Percentiles rank a stretch among this genome's conserved stretches.
These are phyloP conservation scores for Megaceryle maxima DNA, from an alignment of 2,113 vertebrate species.

Conservation along the genomic window DNA sequence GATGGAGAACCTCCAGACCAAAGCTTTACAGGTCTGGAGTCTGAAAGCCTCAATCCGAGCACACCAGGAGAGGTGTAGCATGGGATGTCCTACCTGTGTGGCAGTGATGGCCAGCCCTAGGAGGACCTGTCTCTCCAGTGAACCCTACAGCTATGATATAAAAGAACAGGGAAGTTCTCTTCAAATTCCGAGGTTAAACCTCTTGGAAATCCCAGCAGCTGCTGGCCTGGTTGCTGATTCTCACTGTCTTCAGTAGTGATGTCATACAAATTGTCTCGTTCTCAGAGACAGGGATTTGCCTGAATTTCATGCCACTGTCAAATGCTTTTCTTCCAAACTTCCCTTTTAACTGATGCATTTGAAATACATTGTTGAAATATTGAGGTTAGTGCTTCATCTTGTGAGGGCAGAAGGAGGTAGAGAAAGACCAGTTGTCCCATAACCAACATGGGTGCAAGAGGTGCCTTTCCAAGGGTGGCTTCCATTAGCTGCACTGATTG, in stretches of 20 bases:
- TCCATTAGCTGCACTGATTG: not conserved
- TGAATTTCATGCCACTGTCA: not conserved
- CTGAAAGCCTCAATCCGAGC: not conserved
- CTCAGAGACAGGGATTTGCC: not conserved
- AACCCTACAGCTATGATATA: no score
- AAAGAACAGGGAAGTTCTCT: not conserved
- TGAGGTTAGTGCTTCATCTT: not conserved
- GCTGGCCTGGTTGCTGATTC: not conserved
- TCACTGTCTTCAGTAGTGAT: not conserved
- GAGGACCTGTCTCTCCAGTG: not conserved
- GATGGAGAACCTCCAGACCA: not conserved
- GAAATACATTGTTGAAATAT: not conserved
- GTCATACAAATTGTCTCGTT: not conserved
- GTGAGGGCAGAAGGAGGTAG: not conserved
- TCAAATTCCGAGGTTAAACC: not conserved
- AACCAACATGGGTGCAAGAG: not conserved
- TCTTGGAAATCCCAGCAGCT: no score
- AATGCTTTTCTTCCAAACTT: not conserved
- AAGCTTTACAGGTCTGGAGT: not conserved
- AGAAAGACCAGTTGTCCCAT: no score
- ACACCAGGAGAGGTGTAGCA: rapidly evolving
- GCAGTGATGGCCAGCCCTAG: not conserved
- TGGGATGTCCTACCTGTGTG: not conserved
- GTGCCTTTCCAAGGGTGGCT: no score
- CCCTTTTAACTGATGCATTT: not conserved